Evolutionary conservation across 1,140 invertebrate genomes (phyloP).

Genomic region (Homarus americanus): DNA sequence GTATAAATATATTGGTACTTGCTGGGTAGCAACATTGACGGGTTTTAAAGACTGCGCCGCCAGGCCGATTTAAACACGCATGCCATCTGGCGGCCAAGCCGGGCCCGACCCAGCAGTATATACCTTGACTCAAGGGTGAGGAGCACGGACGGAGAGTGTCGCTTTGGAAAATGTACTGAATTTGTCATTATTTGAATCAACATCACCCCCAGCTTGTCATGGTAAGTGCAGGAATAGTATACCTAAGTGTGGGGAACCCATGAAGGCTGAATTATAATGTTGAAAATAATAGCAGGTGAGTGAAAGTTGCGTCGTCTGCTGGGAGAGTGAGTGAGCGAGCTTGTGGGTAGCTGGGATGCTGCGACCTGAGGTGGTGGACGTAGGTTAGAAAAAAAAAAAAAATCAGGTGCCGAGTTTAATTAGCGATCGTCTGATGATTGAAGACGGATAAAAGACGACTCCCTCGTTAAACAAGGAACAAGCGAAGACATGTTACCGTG

Average conservation of each 20-base stretch:
- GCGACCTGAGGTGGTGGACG: background rate
- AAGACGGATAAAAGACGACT: too few relatives aligned
- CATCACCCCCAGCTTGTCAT: background rate
- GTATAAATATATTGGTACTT: too few relatives aligned
- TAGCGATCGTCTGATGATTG: too few relatives aligned
- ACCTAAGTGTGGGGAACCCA: background rate
- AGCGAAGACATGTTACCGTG: too few relatives aligned
- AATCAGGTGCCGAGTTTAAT: too few relatives aligned
- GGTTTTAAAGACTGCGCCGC: too few relatives aligned
- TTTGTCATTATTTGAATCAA: slow-evolving; percentile 1
- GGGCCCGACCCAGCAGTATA: too few relatives aligned
- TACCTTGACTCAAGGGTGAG: background rate
- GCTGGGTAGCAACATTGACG: too few relatives aligned
- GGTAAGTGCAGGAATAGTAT: background rate
- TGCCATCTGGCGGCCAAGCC: background rate
- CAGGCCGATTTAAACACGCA: too few relatives aligned
- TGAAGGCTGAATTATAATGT: background rate
- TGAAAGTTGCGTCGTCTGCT: background rate
- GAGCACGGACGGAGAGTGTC: background rate
- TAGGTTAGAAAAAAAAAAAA: background rate
- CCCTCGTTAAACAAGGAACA: too few relatives aligned
- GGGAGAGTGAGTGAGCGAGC: too few relatives aligned
- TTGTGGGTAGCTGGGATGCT: background rate
- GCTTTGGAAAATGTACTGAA: background rate
- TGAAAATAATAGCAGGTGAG: background rate